Conservation (phyloP, 2,113 vertebrate genomes). For the Pachyramphus minor region DNA sequence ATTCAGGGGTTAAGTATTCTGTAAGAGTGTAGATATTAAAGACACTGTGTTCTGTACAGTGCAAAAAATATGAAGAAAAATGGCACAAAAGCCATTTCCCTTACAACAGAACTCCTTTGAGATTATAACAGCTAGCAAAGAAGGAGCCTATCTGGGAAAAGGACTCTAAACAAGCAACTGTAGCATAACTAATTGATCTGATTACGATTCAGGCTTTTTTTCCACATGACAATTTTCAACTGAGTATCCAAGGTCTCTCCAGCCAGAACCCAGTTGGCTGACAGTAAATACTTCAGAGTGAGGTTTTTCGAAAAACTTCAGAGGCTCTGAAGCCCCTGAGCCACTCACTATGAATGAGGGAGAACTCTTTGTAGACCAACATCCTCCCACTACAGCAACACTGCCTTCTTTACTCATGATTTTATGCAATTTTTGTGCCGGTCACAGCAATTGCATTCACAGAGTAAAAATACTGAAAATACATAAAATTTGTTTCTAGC, state of each 20-base stretch:
- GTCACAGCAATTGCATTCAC: neutral
- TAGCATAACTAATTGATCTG: slow-evolving; percentile 18
- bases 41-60: neutral
- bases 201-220: neutral
- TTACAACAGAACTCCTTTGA: neutral
- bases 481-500: neutral
- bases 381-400: neutral
- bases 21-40: neutral
- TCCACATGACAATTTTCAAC: neutral
- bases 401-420: neutral
- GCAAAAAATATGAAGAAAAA: neutral
- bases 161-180: neutral
- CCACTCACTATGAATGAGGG: neutral
- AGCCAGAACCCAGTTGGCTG: neutral
- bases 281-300: neutral
- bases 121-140: neutral
- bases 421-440: neutral
- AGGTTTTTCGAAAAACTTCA: neutral
- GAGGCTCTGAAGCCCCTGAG: neutral
- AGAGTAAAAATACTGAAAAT: neutral
- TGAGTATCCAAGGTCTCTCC: neutral
- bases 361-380: neutral
- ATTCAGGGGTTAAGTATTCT: neutral
- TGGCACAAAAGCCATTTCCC: neutral
- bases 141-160: neutral